These are phyloP conservation scores for Agrotis clavis DNA, from an alignment of 2,888 invertebrate species.

Conservation along the genomic window DNA sequence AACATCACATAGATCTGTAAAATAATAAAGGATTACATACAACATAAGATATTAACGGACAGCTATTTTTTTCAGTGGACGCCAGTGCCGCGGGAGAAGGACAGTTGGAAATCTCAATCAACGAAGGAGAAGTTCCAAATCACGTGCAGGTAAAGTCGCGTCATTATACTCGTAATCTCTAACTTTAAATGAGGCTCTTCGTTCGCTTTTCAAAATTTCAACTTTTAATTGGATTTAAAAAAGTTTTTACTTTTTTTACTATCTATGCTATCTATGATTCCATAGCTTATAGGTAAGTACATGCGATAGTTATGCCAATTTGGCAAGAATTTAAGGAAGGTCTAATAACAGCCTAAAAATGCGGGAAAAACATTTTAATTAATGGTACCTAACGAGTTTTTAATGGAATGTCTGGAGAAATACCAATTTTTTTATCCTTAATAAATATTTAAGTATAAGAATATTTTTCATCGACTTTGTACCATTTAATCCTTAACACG, in stretches of 20 bases:
- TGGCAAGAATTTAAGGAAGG: constrained; percentile 10
- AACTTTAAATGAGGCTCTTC: constrained; percentile 52
- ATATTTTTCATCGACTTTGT: constrained; percentile 14
- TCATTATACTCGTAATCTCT: constrained; percentile 31
- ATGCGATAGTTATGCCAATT: constrained; percentile 6
- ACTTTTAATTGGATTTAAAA: constrained; percentile 45
- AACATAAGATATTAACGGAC: not conserved
- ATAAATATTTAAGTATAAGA: constrained; percentile 32
- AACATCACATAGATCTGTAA: too few relatives aligned
- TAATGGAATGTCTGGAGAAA: constrained; percentile 25
- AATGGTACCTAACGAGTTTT: constrained; percentile 33
- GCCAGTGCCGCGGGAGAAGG: constrained; percentile 99
- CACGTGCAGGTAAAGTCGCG: constrained; percentile 94
- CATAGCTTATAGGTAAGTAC: not conserved
- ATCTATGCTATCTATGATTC: constrained; percentile 3
- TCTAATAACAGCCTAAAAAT: constrained; percentile 12
- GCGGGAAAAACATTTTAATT: constrained; percentile 10
- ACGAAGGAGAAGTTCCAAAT: constrained; percentile 99
- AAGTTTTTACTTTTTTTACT: constrained; percentile 7
- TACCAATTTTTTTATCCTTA: constrained; percentile 11
- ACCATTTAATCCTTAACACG: constrained; percentile 7
- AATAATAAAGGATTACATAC: too few relatives aligned
- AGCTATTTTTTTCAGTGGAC: constrained; percentile 94
- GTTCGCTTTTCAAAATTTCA: constrained; percentile 40
- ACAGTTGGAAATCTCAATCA: constrained; percentile 99